These are phyloP conservation scores for Andrena fulva DNA, from an alignment of 2,888 invertebrate species.

Conservation along the genomic window DNA sequence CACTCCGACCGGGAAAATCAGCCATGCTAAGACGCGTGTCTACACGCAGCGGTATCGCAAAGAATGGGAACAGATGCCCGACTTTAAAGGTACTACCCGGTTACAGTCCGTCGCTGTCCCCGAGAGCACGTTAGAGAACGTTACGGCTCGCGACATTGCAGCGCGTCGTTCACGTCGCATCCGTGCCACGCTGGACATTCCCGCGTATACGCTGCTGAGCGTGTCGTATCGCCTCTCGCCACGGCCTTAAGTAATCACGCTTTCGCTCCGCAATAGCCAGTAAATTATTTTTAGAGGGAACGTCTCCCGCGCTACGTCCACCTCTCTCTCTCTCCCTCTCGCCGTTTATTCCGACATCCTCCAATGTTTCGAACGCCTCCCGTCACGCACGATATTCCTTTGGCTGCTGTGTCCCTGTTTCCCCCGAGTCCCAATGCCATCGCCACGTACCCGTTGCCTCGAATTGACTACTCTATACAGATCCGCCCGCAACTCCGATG, in stretches of 20 bases:
- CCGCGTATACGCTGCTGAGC: constrained; percentile 9
- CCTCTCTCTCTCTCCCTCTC: background rate
- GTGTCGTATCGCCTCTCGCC: background rate
- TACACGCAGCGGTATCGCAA: constrained; percentile 87
- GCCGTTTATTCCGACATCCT: background rate
- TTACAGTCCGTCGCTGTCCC: constrained; percentile 13
- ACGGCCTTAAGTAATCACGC: constrained; percentile 20
- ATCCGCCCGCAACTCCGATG: background rate
- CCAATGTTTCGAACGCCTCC: background rate
- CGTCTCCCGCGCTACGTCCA: background rate
- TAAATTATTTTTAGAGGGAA: constrained; percentile 50
- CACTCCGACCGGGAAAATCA: constrained; percentile 84
- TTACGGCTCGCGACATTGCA: background rate
- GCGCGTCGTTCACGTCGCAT: constrained; percentile 4
- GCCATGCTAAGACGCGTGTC: constrained; percentile 83
- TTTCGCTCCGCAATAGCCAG: constrained; percentile 4
- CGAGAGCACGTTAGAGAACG: background rate
- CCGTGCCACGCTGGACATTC: constrained; percentile 32
- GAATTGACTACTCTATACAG: background rate
- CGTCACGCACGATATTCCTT: background rate
- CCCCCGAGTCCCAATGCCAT: background rate
- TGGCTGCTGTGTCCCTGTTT: background rate
- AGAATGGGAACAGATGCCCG: constrained; percentile 87
- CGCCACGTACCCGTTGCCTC: background rate
- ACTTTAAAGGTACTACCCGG: constrained; percentile 86